Percentiles rank a stretch among this genome's conserved stretches.
These are phyloP conservation scores for Volucella zonaria DNA, from an alignment of 2,888 invertebrate genomes.

Conservation along the genomic window DNA sequence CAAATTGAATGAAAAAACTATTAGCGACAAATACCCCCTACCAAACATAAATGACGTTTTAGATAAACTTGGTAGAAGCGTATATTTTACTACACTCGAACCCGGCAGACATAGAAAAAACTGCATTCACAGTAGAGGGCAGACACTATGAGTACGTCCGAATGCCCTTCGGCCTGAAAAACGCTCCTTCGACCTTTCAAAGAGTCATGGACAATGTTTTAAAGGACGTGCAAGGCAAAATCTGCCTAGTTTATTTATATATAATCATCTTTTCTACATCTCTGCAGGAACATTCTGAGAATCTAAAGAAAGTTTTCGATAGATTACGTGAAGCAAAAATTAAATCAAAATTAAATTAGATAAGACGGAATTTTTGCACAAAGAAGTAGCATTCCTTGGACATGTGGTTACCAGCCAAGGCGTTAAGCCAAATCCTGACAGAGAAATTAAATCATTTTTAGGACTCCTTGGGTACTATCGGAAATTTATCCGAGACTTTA, in stretches of 20 bases:
- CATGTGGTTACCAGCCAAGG: slow-evolving; percentile 4
- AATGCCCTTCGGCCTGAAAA: slow-evolving; percentile 30
- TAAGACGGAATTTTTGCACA: slow-evolving; percentile 21
- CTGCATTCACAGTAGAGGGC: slow-evolving; percentile 13
- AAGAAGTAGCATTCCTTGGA: slow-evolving; percentile 8
- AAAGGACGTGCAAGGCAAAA: background rate
- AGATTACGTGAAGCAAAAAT: too few relatives aligned
- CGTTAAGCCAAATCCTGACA: slow-evolving; percentile 18
- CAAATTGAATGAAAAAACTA: too few relatives aligned
- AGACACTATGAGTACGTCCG: slow-evolving; percentile 13
- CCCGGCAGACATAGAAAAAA: slow-evolving; percentile 7
- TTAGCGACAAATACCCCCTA: too few relatives aligned
- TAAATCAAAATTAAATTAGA: slow-evolving; percentile 26
- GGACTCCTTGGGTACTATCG: slow-evolving; percentile 10
- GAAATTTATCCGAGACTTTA: too few relatives aligned
- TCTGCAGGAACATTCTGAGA: too few relatives aligned
- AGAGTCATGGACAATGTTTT: slow-evolving; percentile 20
- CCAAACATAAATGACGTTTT: too few relatives aligned
- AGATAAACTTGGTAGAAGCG: too few relatives aligned
- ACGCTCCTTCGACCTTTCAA: slow-evolving; percentile 25
- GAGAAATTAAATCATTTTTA: slow-evolving; percentile 3
- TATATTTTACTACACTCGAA: background rate
- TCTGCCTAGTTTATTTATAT: slow-evolving; percentile 18
- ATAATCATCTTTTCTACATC: slow-evolving; percentile 30
- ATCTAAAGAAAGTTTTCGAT: too few relatives aligned